Evolutionary conservation across 2,888 invertebrate species (phyloP).

Genomic region (Argyresthia goedartella): DNA sequence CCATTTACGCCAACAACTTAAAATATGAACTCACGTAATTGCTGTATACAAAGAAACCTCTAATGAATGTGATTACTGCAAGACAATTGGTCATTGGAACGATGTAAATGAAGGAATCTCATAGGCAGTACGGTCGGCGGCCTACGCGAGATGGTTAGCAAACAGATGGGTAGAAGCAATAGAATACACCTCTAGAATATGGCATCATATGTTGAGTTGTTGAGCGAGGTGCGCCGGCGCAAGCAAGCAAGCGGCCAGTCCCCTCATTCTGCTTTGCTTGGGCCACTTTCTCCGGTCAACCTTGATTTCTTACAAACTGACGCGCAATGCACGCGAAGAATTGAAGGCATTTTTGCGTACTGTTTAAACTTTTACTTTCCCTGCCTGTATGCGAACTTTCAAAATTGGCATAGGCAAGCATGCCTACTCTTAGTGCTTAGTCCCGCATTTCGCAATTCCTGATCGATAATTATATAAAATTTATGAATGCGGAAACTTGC

Average conservation of each 20-base stretch:
- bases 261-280: conserved; percentile 17
- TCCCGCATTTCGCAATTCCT: background rate
- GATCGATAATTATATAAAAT: conserved; percentile 2
- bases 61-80: too few relatives aligned
- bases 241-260: conserved; percentile 4
- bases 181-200: background rate
- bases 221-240: background rate
- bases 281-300: conserved; percentile 64
- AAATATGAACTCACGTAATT: too few relatives aligned
- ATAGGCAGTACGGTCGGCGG: too few relatives aligned
- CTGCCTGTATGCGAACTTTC: conserved; percentile 16
- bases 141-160: too few relatives aligned
- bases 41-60: too few relatives aligned
- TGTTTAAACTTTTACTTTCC: conserved; percentile 62
- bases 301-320: conserved; percentile 53
- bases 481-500: conserved; percentile 25
- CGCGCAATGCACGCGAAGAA: conserved; percentile 37
- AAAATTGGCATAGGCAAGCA: conserved; percentile 8
- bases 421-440: background rate
- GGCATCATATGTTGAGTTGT: background rate
- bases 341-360: conserved; percentile 27
- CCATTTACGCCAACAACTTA: too few relatives aligned
- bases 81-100: too few relatives aligned
- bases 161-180: background rate
- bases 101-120: too few relatives aligned